phyloP scores from a whole-genome alignment of 2,797 vertebrate genomes.

The Melanotaenia parkinsoni region DNA sequence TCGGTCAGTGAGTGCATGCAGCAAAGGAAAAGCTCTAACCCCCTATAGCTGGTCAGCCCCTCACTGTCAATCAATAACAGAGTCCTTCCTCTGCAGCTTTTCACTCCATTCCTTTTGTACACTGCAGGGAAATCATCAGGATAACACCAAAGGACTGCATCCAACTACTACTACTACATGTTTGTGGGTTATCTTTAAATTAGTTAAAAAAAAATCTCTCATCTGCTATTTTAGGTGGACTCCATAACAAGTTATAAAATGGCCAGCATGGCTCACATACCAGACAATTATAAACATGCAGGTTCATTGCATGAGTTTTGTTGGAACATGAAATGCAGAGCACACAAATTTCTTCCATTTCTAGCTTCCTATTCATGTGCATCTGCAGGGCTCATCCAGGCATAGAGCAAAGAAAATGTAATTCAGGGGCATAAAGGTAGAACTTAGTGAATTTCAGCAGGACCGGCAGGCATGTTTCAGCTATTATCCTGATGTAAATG shows the following conservation, averaged over 20 bases:
- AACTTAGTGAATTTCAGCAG: slow-evolving; percentile 39
- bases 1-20: slow-evolving; percentile 38
- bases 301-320: slow-evolving; percentile 8
- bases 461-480: slow-evolving; percentile 36
- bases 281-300: neutral
- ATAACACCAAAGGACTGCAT: slow-evolving; percentile 23
- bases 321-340: slow-evolving; percentile 1
- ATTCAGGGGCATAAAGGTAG: slow-evolving; percentile 49
- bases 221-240: neutral
- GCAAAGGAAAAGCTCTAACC: slow-evolving; percentile 34
- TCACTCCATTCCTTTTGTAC: slow-evolving; percentile 39
- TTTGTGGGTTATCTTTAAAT: neutral
- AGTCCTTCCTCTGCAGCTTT: slow-evolving; percentile 60
- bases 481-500: slow-evolving; percentile 53
- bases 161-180: slow-evolving; percentile 10
- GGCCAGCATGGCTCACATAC: neutral
- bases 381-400: slow-evolving; percentile 25
- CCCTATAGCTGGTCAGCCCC: slow-evolving; percentile 44
- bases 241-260: slow-evolving; percentile 22
- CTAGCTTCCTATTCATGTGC: neutral
- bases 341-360: slow-evolving; percentile 15
- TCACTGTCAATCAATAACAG: slow-evolving; percentile 73
- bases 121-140: slow-evolving; percentile 58
- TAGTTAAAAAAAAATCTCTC: neutral
- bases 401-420: slow-evolving; percentile 25